Percentiles rank a stretch among this genome's conserved stretches.
phyloP scores from a whole-genome alignment of 2,888 invertebrate genomes.

The Rhopalosiphum nymphaeae region DNA sequence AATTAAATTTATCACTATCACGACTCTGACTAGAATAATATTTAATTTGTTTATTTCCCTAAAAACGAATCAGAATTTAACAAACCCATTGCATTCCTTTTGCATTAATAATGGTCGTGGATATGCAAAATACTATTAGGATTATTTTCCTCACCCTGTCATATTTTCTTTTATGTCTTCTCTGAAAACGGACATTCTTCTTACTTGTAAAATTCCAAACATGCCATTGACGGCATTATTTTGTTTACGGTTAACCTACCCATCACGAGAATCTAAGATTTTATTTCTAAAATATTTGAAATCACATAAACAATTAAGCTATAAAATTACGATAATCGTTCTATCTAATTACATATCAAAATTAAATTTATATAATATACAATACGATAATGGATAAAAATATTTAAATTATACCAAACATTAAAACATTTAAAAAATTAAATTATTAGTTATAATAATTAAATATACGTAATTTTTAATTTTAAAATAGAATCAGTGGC shows the following conservation, averaged over 20 bases:
- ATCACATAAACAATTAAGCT: not conserved
- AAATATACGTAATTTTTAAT: not conserved
- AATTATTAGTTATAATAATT: not conserved
- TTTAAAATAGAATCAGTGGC: not conserved
- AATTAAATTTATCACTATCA: not conserved
- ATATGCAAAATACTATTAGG: constrained; percentile 35
- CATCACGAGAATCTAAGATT: constrained; percentile 1
- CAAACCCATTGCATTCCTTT: not conserved
- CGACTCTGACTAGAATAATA: not conserved
- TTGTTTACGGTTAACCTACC: not conserved
- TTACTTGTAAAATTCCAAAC: constrained; percentile 54
- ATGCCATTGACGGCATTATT: constrained; percentile 21
- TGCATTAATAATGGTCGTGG: not conserved
- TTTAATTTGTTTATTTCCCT: not conserved
- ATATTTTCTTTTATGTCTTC: constrained; percentile 48
- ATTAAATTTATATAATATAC: not conserved
- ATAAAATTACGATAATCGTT: not conserved
- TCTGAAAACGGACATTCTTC: constrained; percentile 43
- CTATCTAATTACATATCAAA: not conserved
- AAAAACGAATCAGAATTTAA: not conserved
- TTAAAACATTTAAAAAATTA: not conserved
- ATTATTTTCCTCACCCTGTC: constrained; percentile 13
- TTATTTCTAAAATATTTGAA: not conserved
- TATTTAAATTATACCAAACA: not conserved
- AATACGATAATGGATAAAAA: not conserved